Evolutionary conservation across 2,113 vertebrate genomes (phyloP).

Genomic region (Sphyrna mokarran): DNA sequence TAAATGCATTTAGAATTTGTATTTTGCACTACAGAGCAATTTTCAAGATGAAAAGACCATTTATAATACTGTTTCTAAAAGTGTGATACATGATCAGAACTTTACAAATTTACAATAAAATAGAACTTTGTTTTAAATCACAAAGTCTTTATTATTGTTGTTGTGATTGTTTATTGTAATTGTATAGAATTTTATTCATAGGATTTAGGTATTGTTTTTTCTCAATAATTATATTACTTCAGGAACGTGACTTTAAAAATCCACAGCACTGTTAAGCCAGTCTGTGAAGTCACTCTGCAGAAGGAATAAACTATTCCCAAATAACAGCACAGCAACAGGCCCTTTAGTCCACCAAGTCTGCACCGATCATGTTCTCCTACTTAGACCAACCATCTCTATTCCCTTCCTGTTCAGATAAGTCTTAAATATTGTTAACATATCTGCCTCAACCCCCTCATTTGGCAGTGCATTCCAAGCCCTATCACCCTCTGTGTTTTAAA

Average conservation of each 20-base stretch:
- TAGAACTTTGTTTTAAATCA: neutral
- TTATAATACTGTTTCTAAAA: neutral
- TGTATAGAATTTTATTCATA: neutral
- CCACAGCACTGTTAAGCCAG: neutral
- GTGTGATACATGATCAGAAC: neutral
- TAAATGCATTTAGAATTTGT: neutral
- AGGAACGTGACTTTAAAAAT: neutral
- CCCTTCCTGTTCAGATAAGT: too few species aligned
- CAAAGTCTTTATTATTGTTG: neutral
- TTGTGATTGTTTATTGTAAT: neutral
- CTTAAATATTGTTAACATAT: too few species aligned
- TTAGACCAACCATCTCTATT: too few species aligned
- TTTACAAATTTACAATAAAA: neutral
- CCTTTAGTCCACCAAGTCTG: too few species aligned
- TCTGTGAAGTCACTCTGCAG: neutral
- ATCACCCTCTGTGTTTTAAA: too few species aligned
- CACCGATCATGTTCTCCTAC: too few species aligned
- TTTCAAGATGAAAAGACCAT: neutral
- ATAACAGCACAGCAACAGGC: too few species aligned
- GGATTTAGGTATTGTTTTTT: neutral
- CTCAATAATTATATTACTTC: neutral
- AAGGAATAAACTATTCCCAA: neutral
- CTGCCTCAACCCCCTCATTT: too few species aligned
- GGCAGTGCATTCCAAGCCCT: too few species aligned
- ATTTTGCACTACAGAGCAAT: neutral